Evolutionary conservation across 2,888 invertebrate species (phyloP).

Genomic region (Heteropelma amictum): DNA sequence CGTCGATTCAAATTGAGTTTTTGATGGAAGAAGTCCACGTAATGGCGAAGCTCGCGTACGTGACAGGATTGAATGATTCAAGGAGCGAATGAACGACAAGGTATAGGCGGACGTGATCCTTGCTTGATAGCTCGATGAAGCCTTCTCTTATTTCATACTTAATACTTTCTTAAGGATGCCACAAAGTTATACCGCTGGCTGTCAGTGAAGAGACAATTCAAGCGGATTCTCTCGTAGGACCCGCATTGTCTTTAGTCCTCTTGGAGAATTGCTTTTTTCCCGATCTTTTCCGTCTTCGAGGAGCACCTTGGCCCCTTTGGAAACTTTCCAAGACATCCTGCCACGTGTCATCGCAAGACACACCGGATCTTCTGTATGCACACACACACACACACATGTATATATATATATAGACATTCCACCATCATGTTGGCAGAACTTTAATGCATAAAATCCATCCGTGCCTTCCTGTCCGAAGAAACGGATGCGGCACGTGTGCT

Average conservation of each 20-base stretch:
- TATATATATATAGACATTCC: neutral
- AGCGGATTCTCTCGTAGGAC: constrained; percentile 7
- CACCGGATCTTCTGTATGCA: constrained; percentile 35
- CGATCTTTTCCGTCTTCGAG: constrained; percentile 31
- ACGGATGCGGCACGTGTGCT: constrained; percentile 57
- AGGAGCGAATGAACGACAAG: constrained; percentile 26
- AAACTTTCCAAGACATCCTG: constrained; percentile 56
- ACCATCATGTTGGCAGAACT: neutral
- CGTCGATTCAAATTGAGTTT: constrained; percentile 27
- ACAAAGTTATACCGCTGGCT: constrained; percentile 20
- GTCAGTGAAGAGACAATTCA: constrained; percentile 13
- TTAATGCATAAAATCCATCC: constrained; percentile 31
- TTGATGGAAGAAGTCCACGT: neutral
- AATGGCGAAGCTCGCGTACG: neutral
- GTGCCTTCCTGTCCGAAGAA: constrained; percentile 34
- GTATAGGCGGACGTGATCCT: constrained; percentile 1
- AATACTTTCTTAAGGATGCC: constrained; percentile 20
- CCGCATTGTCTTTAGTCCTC: constrained; percentile 44
- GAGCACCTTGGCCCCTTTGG: constrained; percentile 26
- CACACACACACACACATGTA: constrained; percentile 1
- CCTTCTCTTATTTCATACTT: constrained; percentile 33
- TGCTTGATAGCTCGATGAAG: neutral
- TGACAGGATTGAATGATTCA: constrained; percentile 3
- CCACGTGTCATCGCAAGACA: constrained; percentile 48
- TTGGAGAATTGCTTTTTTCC: neutral